Evolutionary conservation across 1,140 invertebrate genomes (phyloP).

Genomic region (silkworm (Bombyx mori)): ASM3026992v2 NC_085128.1:3937001-3937500

Average conservation of each 20-base stretch:
- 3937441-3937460: slow-evolving; percentile 99
- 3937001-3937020: no score
- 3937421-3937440: slow-evolving; percentile 93
- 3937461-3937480: slow-evolving; percentile 95
- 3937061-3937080: no score
- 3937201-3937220: no score
- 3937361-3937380: slow-evolving; percentile 85
- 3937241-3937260: no score
- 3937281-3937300: no score
- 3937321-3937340: no score
- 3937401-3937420: slow-evolving; percentile 89
- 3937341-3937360: slow-evolving; percentile 74
- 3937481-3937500: slow-evolving; percentile 82
- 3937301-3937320: no score
- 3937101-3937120: neutral
- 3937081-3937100: neutral
- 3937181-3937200: no score
- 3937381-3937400: slow-evolving; percentile 92
- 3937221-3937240: neutral
- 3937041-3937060: neutral
- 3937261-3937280: no score
- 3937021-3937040: no score
- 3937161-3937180: no score
- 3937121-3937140: neutral
- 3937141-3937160: no score